phyloP scores from a whole-genome alignment of 2,888 invertebrate species.

The Mesorhabditis sp. region DNA sequence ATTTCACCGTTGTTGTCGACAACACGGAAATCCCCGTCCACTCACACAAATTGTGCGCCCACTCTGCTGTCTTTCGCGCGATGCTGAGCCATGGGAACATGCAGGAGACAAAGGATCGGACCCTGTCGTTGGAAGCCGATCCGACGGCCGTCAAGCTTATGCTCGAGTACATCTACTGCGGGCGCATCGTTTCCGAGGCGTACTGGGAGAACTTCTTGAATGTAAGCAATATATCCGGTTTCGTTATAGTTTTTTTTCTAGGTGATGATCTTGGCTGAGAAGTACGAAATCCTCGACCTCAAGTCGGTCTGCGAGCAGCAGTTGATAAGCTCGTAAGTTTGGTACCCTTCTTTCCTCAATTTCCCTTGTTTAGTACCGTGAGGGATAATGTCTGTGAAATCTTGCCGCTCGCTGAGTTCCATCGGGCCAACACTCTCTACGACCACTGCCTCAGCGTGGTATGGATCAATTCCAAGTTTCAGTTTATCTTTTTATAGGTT shows the following conservation, averaged over 20 bases:
- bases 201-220: constrained; percentile 10
- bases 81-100: constrained; percentile 50
- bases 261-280: constrained; percentile 56
- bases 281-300: constrained; percentile 52
- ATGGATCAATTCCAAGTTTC: constrained; percentile 9
- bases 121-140: constrained; percentile 39
- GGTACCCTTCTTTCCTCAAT: background rate
- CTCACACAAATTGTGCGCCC: constrained; percentile 51
- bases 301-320: constrained; percentile 51
- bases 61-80: constrained; percentile 54
- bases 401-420: constrained; percentile 46
- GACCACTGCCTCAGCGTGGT: constrained; percentile 45
- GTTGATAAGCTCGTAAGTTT: constrained; percentile 26
- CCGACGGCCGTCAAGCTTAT: constrained; percentile 44
- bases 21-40: constrained; percentile 43
- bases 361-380: constrained; percentile 26
- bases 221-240: background rate
- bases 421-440: constrained; percentile 44
- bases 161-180: constrained; percentile 44
- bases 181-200: constrained; percentile 28
- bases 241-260: constrained; percentile 12
- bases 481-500: constrained; percentile 6
- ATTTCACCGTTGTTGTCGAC: constrained; percentile 43
- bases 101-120: constrained; percentile 31
- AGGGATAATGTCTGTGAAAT: constrained; percentile 46